Base-by-base conservation (phyloP, 2,113 vertebrate species). In the Lonchura striata region DNA sequence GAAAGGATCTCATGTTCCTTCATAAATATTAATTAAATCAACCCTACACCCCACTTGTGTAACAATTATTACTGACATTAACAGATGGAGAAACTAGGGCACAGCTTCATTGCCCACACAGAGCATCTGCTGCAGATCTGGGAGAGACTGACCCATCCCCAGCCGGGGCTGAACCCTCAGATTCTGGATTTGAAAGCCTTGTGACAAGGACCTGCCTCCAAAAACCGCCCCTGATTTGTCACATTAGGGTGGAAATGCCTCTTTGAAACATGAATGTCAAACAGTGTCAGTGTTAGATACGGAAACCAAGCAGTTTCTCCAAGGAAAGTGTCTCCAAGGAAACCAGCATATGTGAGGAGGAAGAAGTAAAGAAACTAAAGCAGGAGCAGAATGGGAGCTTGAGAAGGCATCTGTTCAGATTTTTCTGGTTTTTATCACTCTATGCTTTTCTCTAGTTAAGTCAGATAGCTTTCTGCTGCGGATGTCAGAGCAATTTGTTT, bases 41-140 rank as follows among this genome's bases (percentile, higher is more conserved):
- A 88, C 54, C 52, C 59, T 81, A 46, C 83, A 83, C 41, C 68
- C 60, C 35, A 11, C 41, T 89, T 75, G 66, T 13, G 2, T 77
- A 91, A 87, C 74, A 63, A 64, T 74, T 87, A 88, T 59, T 70
- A 44, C 47, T 86, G 75, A 74, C 78, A 82, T 86, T 87, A 80
- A 59, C 92, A 94, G 90, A 92, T 78, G 94, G 92, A 87, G 88
- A 85, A 96, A 95, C 59, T 82, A 75, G 94, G 96, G 64, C 82
- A 90, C 44, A 41, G 39, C 50, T 86, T 81, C 33, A 7, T 78
- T 94, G 90, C 88, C 86, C 83, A 86, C 94, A 94, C 60, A 85
- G 75, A 90, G 88, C 88, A 88, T 93, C 93, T 94, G 82, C 75
- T 77, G 72, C 79, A 80, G 80, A 54, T 31, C 74, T 53, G 57